Evolutionary conservation across 2,113 vertebrate species (phyloP).

Genomic region (Hippocampus guttulatus): DNA sequence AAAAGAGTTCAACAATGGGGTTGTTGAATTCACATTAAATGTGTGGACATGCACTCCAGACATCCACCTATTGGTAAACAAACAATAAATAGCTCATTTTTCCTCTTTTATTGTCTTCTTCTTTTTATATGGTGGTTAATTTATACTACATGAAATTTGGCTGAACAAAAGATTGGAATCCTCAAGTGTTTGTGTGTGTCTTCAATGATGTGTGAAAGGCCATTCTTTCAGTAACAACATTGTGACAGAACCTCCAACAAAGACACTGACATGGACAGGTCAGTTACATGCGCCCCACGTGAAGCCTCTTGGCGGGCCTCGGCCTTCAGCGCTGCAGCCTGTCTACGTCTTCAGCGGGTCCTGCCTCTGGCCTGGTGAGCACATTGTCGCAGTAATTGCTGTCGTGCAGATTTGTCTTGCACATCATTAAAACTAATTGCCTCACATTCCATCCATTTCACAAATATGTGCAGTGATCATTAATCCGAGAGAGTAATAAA

Average conservation of each 20-base stretch:
- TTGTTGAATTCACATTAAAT: no score
- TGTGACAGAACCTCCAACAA: constrained; percentile 8
- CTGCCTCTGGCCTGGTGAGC: constrained; percentile 60
- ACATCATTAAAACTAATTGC: constrained; percentile 81
- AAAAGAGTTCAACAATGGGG: no score
- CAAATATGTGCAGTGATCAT: constrained; percentile 71
- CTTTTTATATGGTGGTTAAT: no score
- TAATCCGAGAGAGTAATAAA: constrained; percentile 65
- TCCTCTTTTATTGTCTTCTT: no score
- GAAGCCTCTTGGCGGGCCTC: constrained; percentile 26
- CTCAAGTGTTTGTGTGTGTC: constrained; percentile 3
- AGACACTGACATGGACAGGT: constrained; percentile 36
- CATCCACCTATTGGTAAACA: no score
- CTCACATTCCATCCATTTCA: constrained; percentile 71
- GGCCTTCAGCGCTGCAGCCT: constrained; percentile 38
- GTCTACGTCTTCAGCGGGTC: constrained; percentile 48
- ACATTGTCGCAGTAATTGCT: constrained; percentile 74
- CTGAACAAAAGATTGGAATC: not conserved
- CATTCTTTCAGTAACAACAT: constrained; percentile 20
- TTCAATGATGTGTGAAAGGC: constrained; percentile 32
- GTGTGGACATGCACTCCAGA: no score
- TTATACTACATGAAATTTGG: no score
- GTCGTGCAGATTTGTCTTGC: constrained; percentile 71
- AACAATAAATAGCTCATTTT: no score
- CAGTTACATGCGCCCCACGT: constrained; percentile 47